A percentile compares a stretch with the other conserved stretches of the same genome.
Conservation (phyloP, 30 jellyfish, hydroid and myxozoan genomes). For the Rhopilema esculentum region DNA sequence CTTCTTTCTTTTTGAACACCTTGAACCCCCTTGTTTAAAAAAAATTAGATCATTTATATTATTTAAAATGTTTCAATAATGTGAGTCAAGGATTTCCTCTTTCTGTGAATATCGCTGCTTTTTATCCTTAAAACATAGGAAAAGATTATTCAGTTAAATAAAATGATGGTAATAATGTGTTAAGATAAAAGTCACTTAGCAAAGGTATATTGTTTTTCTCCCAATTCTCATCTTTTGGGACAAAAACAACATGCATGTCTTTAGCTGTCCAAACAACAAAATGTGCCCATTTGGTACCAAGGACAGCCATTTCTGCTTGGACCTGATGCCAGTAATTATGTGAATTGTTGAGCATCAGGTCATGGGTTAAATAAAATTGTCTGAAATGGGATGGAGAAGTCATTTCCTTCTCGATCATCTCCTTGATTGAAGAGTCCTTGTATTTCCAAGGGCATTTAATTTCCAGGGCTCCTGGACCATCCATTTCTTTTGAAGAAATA, state of each 20-base stretch:
- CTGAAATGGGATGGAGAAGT: not conserved
- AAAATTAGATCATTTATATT: not conserved
- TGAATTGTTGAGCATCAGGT: not conserved
- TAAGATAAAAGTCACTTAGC: conserved; percentile 8
- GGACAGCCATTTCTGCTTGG: conserved; percentile 33
- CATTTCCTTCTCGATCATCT: conserved; percentile 22
- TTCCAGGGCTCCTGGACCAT: conserved; percentile 1
- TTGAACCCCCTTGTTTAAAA: not conserved
- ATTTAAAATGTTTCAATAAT: not conserved
- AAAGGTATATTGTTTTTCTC: not conserved
- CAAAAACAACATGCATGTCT: not conserved
- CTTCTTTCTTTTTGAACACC: not conserved
- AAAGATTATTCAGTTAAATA: not conserved
- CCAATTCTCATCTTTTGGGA: conserved; percentile 6
- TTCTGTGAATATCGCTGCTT: not conserved
- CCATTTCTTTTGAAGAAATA: not conserved
- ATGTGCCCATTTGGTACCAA: conserved; percentile 14
- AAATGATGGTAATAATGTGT: conserved; percentile 3
- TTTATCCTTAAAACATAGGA: not conserved
- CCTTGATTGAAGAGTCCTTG: conserved; percentile 5
- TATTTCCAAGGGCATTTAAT: conserved; percentile 36
- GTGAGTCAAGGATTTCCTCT: not conserved
- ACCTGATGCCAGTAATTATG: conserved; percentile 46
- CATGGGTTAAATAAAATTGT: not conserved
- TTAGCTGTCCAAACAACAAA: conserved; percentile 29